These are phyloP conservation scores for Synanthedon tipuliformis DNA, from an alignment of 2,888 invertebrate genomes.

Conservation along the genomic window DNA sequence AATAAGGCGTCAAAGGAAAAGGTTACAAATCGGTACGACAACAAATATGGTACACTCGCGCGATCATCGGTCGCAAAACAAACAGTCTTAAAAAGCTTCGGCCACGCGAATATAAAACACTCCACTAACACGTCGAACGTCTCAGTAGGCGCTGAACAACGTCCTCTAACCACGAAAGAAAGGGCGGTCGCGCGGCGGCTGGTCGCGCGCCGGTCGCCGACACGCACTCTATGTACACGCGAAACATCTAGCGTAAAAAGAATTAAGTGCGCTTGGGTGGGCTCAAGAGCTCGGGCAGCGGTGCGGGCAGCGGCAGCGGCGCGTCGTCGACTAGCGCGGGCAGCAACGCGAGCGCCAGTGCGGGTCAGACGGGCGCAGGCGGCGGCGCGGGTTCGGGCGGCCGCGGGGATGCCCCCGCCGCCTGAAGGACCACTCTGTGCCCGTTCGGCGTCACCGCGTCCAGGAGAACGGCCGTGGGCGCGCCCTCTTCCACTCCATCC, in stretches of 20 bases:
- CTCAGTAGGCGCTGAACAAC: slow-evolving; percentile 43
- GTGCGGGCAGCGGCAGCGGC: slow-evolving; percentile 62
- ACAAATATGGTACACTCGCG: slow-evolving; percentile 36
- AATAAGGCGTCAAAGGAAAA: slow-evolving; percentile 36
- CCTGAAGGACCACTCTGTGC: slow-evolving; percentile 91
- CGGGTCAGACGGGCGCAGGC: slow-evolving; percentile 75
- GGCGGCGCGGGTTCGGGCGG: slow-evolving; percentile 86
- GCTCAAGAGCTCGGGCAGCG: slow-evolving; percentile 66
- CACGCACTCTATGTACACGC: slow-evolving; percentile 15
- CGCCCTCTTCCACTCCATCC: slow-evolving; percentile 37
- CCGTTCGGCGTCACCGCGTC: slow-evolving; percentile 87
- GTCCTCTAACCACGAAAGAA: slow-evolving; percentile 27
- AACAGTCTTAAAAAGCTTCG: slow-evolving; percentile 59
- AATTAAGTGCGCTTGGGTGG: slow-evolving; percentile 62
- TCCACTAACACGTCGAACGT: slow-evolving; percentile 50
- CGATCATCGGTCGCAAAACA: slow-evolving; percentile 63
- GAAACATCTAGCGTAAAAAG: slow-evolving; percentile 38
- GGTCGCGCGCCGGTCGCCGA: slow-evolving; percentile 29
- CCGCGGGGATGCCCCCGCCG: slow-evolving; percentile 87
- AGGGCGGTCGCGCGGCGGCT: slow-evolving; percentile 30
- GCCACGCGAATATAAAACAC: slow-evolving; percentile 56
- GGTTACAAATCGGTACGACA: slow-evolving; percentile 35
- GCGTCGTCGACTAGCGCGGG: slow-evolving; percentile 62
- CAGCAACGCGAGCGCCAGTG: slow-evolving; percentile 67
- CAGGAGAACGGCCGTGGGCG: slow-evolving; percentile 88